Evolutionary conservation across 1,140 invertebrate species (phyloP).

Genomic region (Stegodyphus dumicola): DNA sequence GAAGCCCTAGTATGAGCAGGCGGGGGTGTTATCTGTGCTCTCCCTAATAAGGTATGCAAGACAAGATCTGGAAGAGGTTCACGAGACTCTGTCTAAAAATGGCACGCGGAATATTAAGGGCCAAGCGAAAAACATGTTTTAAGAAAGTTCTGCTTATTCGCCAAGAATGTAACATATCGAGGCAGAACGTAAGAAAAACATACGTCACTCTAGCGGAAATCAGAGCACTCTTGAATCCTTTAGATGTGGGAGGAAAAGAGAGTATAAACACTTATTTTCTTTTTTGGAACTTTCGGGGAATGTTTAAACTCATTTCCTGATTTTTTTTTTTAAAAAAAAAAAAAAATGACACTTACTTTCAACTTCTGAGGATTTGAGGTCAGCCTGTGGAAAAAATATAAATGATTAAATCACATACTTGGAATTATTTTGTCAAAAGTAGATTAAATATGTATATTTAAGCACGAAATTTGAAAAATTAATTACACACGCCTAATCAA

Average conservation of each 20-base stretch:
- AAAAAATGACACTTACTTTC: constrained; percentile 65
- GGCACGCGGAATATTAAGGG: constrained; percentile 48
- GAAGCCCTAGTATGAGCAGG: constrained; percentile 16
- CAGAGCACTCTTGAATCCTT: too few species aligned
- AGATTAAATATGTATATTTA: too few species aligned
- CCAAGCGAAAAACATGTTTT: constrained; percentile 37
- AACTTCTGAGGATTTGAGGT: constrained; percentile 67
- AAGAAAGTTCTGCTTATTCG: constrained; percentile 28
- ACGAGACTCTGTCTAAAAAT: constrained; percentile 41
- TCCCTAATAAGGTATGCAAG: constrained; percentile 49
- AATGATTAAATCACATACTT: background rate
- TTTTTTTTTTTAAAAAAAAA: too few species aligned
- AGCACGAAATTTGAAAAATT: too few species aligned
- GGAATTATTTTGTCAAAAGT: too few species aligned
- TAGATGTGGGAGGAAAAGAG: too few species aligned
- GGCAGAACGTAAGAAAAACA: background rate
- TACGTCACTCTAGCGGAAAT: too few species aligned
- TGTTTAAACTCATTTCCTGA: too few species aligned
- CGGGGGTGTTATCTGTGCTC: constrained; percentile 34
- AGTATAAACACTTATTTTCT: too few species aligned
- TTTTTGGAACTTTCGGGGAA: too few species aligned
- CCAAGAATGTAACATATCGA: constrained; percentile 33
- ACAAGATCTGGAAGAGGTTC: constrained; percentile 56
- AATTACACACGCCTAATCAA: too few species aligned
- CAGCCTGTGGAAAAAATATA: constrained; percentile 61